Evolutionary conservation across 1,140 invertebrate genomes (phyloP).

Genomic region (Drosophila bocki): DNA sequence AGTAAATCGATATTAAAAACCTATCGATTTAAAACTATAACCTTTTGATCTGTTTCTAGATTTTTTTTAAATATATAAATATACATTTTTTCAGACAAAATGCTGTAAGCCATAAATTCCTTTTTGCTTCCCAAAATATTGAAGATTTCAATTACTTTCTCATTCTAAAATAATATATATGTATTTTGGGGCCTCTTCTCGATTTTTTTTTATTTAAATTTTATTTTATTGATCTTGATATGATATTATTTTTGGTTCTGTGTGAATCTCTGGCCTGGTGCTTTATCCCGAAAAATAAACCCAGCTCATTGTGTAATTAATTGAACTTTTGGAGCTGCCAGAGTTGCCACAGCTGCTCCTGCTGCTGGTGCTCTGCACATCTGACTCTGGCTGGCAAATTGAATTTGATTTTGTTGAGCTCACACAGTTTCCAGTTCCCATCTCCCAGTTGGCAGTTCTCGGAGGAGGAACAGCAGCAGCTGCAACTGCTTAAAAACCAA

Average conservation of each 20-base stretch:
- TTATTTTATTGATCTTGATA: too few relatives aligned
- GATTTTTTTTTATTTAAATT: too few relatives aligned
- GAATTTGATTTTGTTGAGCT: constrained; percentile 68
- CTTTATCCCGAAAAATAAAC: constrained; percentile 28
- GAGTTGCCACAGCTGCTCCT: constrained; percentile 42
- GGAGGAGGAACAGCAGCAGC: constrained; percentile 35
- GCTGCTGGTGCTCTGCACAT: constrained; percentile 15
- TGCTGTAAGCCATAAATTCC: too few relatives aligned
- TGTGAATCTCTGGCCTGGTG: background rate
- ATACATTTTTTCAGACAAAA: too few relatives aligned
- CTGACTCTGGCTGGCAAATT: constrained; percentile 30
- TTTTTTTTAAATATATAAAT: too few relatives aligned
- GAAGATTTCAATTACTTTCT: background rate
- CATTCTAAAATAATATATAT: background rate
- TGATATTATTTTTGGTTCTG: background rate
- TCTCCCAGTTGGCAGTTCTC: constrained; percentile 3
- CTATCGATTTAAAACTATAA: too few relatives aligned
- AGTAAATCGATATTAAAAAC: too few relatives aligned
- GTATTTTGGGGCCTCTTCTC: too few relatives aligned
- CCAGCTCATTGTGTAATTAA: constrained; percentile 68
- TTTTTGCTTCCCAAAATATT: background rate
- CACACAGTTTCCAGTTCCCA: constrained; percentile 6
- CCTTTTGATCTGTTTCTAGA: too few relatives aligned
- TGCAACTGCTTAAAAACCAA: constrained; percentile 59
- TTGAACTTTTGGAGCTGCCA: constrained; percentile 41